A percentile compares a stretch with the other conserved stretches of the same genome.
Conservation (phyloP, 2,888 invertebrate species). For the Nephrotoma guestfalica region DNA sequence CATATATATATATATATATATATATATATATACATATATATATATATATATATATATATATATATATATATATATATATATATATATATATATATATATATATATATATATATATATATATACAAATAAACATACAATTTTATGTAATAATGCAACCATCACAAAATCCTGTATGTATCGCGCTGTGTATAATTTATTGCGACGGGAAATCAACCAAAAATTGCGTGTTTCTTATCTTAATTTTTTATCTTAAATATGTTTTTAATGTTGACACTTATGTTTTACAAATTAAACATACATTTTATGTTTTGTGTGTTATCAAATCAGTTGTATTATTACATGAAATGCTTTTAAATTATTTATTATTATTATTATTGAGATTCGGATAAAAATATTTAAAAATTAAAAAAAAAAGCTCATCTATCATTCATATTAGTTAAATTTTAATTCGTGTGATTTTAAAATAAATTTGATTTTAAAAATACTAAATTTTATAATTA, state of each 20-base stretch:
- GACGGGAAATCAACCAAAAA: not conserved
- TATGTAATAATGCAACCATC: not conserved
- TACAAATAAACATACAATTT: too few relatives aligned
- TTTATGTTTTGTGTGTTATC: constrained; percentile 4
- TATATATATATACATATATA: too few relatives aligned
- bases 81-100: too few relatives aligned
- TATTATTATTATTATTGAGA: not conserved
- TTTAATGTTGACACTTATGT: constrained; percentile 8
- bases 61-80: too few relatives aligned
- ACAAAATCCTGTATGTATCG: not conserved
- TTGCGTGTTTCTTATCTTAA: constrained; percentile 8
- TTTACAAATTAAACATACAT: constrained; percentile 7
- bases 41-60: too few relatives aligned
- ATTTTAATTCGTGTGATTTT: not conserved
- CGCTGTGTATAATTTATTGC: not conserved
- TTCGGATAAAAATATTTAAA: not conserved
- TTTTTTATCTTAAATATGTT: constrained; percentile 7
- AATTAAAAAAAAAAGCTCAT: not conserved
- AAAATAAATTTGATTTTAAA: not conserved
- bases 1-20: too few relatives aligned
- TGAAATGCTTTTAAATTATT: not conserved
- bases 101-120: not conserved
- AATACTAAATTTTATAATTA: not conserved
- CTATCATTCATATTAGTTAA: not conserved
- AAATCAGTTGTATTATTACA: not conserved